phyloP scores from a whole-genome alignment of 2,797 vertebrate genomes.

The Anomalospiza imberbis region DNA sequence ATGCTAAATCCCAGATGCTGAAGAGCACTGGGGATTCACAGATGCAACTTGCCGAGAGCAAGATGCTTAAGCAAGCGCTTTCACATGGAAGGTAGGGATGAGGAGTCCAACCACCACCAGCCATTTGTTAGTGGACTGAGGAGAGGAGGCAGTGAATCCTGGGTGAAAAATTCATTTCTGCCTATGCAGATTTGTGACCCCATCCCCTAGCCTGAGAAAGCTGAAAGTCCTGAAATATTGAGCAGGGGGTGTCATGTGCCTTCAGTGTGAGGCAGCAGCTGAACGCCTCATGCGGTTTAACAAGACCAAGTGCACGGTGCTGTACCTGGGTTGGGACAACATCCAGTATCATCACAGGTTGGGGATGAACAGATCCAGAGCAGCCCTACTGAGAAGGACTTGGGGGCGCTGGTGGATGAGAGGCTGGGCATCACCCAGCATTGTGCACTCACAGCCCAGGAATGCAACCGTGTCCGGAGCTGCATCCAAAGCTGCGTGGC shows the following conservation, averaged over 20 bases:
- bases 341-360: fast-evolving
- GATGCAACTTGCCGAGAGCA: neutral
- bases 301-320: neutral
- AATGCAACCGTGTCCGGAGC: fast-evolving
- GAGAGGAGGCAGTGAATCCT: neutral
- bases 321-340: neutral
- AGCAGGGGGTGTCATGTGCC: fast-evolving
- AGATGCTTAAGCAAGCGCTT: neutral
- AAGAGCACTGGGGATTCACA: neutral
- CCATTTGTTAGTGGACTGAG: neutral
- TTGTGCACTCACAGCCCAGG: fast-evolving
- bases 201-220: neutral
- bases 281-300: neutral
- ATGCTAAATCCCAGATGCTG: neutral
- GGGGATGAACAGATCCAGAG: neutral
- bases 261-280: neutral
- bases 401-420: neutral
- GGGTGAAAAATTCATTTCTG: neutral
- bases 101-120: neutral
- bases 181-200: neutral
- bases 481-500: fast-evolving
- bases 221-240: fast-evolving
- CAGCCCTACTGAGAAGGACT: fast-evolving
- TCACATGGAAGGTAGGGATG: neutral
- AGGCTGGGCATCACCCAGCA: neutral